Evolutionary conservation across 2,113 vertebrate genomes (phyloP), one percentile per base, ranked within the genome.

Genomic region (Gopherus flavomarginatus): DNA sequence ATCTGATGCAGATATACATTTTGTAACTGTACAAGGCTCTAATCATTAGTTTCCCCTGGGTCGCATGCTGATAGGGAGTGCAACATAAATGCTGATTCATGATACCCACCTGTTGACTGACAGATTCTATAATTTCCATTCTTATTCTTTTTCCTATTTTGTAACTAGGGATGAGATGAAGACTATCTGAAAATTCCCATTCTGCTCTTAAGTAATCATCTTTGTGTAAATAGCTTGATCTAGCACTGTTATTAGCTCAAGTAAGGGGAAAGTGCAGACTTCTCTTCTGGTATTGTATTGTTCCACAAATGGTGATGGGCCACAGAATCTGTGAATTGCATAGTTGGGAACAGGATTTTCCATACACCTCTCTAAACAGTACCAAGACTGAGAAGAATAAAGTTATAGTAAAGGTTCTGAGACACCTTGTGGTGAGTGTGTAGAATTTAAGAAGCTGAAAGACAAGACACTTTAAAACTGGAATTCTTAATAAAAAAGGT

Each of bases 381-480:
- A 47, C 24, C 42, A 44, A 27, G 21, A 78, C 72, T 77, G 72
- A 75, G n/a, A 75, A 87, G 81, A 91, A 47, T 17, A 12, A 5
- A 69, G 31, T 13, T 83, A 54, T 6, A 31, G 44, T 88, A 88
- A 72, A 8, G 21, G 83, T 52, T 95, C 88, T 85, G 91, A 49
- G 92, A 95, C 94, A 94, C 94, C 94, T 97, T 95, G 97, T 97
- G 97, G 96, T 81, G n/a, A 59, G 29, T 26, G 4, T 27, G 1
- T 79, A 81, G 49, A 31, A 90, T 81, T 85, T 92, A 56, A 77
- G 53, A 62, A 84, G 21, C 21, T 80, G 57, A 62, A 65, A 44
- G 11, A 52, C 29, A 47, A 65, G 24, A 42, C 91, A 88, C 52
- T 88, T 49, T 3, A 42, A 52, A 91, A 93, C 57, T 47, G 31